Conservation (phyloP, 2,113 vertebrate genomes). For the Aythya baeri region DNA sequence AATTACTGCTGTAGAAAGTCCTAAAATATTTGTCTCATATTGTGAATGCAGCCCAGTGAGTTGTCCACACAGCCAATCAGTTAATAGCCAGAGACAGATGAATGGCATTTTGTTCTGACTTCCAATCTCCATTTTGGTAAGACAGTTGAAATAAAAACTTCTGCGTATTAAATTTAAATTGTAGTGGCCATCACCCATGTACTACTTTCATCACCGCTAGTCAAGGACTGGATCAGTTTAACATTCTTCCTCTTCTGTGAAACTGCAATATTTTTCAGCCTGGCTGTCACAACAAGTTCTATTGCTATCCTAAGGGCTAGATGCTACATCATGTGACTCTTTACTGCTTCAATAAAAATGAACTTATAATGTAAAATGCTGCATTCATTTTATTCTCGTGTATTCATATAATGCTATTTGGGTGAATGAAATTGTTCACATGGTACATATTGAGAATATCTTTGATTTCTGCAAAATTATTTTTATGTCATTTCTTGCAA, state of each 20-base stretch:
- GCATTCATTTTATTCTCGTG: slow-evolving; percentile 18
- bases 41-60: not conserved
- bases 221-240: slow-evolving; percentile 28
- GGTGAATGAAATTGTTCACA: not conserved
- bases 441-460: not conserved
- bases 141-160: slow-evolving; percentile 1
- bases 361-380: slow-evolving; percentile 36
- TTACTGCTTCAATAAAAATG: slow-evolving; percentile 42
- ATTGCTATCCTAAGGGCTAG: slow-evolving; percentile 5
- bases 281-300: slow-evolving; percentile 2
- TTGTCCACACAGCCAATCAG: not conserved
- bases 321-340: slow-evolving; percentile 33
- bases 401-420: not conserved
- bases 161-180: not conserved
- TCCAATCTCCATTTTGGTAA: not conserved
- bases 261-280: slow-evolving; percentile 16
- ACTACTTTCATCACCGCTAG: not conserved
- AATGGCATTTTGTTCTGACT: not conserved
- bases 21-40: not conserved
- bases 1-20: not conserved
- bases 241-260: not conserved
- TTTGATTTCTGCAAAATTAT: slow-evolving; percentile 41
- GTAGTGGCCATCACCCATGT: not conserved
- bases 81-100: not conserved
- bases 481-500: slow-evolving; percentile 36